These are phyloP conservation scores for Dicrostonyx torquatus DNA, from an alignment of 2,797 vertebrate species.

Conservation along the genomic window DNA sequence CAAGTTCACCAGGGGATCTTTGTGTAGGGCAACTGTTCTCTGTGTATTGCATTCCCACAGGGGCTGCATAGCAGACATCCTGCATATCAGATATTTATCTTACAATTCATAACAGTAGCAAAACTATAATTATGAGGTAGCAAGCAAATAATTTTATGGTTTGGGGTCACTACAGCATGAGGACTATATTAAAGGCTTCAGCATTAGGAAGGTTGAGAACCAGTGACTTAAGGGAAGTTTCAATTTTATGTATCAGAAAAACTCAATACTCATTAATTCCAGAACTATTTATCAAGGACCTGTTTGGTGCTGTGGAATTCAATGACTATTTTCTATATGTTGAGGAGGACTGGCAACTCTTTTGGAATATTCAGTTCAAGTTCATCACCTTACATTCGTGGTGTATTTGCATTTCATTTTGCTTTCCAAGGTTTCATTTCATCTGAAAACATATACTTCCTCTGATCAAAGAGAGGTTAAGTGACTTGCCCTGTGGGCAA, in stretches of 20 bases:
- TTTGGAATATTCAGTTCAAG: not conserved
- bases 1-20: not conserved
- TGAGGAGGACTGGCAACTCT: not conserved
- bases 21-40: not conserved
- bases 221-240: not conserved
- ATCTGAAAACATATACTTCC: not conserved
- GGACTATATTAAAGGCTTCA: not conserved
- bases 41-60: not conserved
- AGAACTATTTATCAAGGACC: not conserved
- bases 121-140: not conserved
- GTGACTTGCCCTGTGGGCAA: not conserved
- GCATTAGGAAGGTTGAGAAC: not conserved
- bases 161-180: not conserved
- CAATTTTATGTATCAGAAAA: not conserved
- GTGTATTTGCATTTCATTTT: not conserved
- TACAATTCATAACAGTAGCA: not conserved
- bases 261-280: not conserved
- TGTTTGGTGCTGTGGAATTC: not conserved
- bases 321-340: not conserved
- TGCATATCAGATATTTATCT: not conserved
- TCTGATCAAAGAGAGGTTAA: not conserved
- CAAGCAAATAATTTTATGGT: not conserved
- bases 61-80: not conserved
- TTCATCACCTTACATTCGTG: not conserved
- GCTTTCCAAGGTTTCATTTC: not conserved